Conservation (phyloP, 2,797 vertebrate species). For the Falco rusticolus region DNA sequence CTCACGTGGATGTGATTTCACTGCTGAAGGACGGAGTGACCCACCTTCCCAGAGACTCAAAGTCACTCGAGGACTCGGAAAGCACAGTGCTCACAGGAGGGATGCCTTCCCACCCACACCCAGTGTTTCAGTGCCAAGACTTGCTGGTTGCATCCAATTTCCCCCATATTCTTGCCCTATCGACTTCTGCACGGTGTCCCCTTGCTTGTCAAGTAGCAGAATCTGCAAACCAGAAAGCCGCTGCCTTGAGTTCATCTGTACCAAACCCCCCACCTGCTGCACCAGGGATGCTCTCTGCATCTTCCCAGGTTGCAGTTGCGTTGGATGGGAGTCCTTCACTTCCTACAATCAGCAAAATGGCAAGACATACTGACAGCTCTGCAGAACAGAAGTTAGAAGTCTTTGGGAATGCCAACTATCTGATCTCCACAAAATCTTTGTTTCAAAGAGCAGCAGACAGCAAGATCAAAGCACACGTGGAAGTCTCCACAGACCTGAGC, state of each 20-base stretch:
- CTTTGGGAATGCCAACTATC: not conserved
- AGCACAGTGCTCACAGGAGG: not conserved
- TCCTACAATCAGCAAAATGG: not conserved
- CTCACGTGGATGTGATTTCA: conserved; percentile 1
- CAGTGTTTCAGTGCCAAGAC: not conserved
- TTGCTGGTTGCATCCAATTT: not conserved
- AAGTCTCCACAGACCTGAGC: not conserved
- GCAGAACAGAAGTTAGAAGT: not conserved
- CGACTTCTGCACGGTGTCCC: not conserved
- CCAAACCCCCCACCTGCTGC: not conserved
- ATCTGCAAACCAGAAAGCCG: not conserved
- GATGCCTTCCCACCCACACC: not conserved
- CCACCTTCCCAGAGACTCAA: not conserved
- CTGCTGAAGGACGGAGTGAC: not conserved
- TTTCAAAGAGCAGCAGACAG: not conserved
- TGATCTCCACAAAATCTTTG: not conserved
- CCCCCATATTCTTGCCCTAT: not conserved
- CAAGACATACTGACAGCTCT: not conserved
- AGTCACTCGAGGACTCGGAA: not conserved
- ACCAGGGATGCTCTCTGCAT: not conserved
- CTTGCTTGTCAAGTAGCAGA: not conserved
- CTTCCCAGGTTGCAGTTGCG: not conserved
- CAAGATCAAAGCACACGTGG: conserved; percentile 28
- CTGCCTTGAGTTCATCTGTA: not conserved
- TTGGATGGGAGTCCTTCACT: not conserved